Conservation (phyloP, 92 coral and sea anemone species). For the Epizoanthus scotinus region DNA sequence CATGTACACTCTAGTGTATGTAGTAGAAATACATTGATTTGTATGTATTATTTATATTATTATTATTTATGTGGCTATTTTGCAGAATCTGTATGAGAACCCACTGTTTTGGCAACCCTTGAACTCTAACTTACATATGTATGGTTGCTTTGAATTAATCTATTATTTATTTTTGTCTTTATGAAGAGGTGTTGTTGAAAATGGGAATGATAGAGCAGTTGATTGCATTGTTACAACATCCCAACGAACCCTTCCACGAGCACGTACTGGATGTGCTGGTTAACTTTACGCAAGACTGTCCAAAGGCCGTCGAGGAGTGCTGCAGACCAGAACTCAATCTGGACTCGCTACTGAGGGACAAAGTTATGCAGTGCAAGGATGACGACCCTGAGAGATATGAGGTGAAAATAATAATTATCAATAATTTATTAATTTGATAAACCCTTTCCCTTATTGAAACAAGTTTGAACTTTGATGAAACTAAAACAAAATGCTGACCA, state of each 20-base stretch:
- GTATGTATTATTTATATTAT: too few species aligned
- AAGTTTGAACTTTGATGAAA: too few species aligned
- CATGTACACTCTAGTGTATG: too few species aligned
- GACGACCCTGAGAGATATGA: slow-evolving; percentile 69
- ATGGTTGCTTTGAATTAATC: background rate
- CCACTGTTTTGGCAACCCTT: too few species aligned
- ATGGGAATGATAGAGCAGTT: slow-evolving; percentile 91
- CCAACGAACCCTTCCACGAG: slow-evolving; percentile 71
- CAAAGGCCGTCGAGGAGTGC: slow-evolving; percentile 71
- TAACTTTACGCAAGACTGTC: slow-evolving; percentile 53
- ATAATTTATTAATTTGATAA: too few species aligned
- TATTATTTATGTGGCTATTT: too few species aligned
- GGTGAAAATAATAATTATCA: slow-evolving; percentile 51
- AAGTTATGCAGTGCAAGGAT: slow-evolving; percentile 46
- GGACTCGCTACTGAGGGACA: slow-evolving; percentile 48
- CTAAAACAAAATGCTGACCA: too few species aligned
- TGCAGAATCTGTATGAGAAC: too few species aligned
- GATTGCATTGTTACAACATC: slow-evolving; percentile 58
- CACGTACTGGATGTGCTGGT: slow-evolving; percentile 62
- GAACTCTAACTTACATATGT: too few species aligned
- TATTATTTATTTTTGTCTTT: background rate
- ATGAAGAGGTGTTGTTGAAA: slow-evolving; percentile 67
- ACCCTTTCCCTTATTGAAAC: too few species aligned
- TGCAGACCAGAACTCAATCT: slow-evolving; percentile 66
- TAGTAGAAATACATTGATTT: too few species aligned